phyloP scores from a whole-genome alignment of 2,113 vertebrate species.

The Athene cunicularia region DNA sequence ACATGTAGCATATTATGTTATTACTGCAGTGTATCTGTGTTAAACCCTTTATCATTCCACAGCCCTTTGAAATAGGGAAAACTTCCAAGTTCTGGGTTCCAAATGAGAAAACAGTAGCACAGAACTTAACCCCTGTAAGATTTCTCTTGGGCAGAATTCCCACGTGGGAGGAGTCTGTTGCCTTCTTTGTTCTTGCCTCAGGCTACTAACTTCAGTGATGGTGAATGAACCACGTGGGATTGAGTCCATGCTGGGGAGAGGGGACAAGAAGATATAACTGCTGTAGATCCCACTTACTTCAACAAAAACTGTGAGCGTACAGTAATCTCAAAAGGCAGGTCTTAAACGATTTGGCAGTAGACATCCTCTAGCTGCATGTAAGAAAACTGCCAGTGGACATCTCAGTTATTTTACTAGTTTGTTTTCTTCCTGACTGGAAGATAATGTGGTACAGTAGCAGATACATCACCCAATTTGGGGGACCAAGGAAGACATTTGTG shows the following conservation, averaged over 20 bases:
- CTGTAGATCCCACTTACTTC: not conserved
- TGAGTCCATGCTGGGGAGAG: not conserved
- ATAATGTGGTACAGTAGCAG: not conserved
- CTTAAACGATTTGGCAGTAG: not conserved
- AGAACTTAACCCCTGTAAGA: not conserved
- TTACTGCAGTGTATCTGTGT: not conserved
- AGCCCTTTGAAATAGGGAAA: not conserved
- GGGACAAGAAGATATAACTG: not conserved
- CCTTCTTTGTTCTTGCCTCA: not conserved
- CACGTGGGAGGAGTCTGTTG: not conserved
- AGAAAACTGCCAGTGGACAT: not conserved
- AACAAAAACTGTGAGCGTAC: not conserved
- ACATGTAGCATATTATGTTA: not conserved
- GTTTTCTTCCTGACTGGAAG: not conserved
- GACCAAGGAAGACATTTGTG: not conserved
- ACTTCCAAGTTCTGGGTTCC: not conserved
- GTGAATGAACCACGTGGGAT: not conserved
- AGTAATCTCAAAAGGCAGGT: not conserved
- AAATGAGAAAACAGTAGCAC: not conserved
- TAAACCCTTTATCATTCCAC: not conserved
- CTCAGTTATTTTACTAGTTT: not conserved
- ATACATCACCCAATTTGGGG: not conserved
- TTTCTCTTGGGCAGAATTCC: not conserved
- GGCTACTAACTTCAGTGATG: not conserved
- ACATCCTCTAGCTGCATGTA: not conserved